Conservation (phyloP, 2,113 vertebrate species). For the Microtus pennsylvanicus region DNA sequence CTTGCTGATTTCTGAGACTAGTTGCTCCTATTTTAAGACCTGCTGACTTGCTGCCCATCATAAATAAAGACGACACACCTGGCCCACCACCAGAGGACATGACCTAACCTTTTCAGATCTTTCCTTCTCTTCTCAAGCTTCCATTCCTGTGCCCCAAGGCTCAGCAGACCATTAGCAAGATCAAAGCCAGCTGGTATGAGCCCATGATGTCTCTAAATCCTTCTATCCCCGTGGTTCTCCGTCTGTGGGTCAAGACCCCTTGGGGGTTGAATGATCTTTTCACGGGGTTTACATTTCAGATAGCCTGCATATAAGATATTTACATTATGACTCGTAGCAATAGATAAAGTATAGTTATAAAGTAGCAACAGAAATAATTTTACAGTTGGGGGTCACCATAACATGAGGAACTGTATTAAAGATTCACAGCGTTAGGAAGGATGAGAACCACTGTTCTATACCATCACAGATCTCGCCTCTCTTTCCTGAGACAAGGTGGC, state of each 20-base stretch:
- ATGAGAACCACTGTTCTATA: background rate
- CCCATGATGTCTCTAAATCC: conserved; percentile 28
- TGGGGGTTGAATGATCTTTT: background rate
- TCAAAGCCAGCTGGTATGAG: conserved; percentile 64
- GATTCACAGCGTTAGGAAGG: background rate
- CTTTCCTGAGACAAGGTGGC: background rate
- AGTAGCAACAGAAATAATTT: background rate
- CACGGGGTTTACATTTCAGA: background rate
- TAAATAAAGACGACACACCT: conserved; percentile 75
- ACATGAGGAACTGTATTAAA: background rate
- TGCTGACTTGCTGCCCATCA: conserved; percentile 25
- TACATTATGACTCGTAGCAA: background rate
- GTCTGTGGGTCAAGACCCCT: background rate
- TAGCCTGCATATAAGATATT: background rate
- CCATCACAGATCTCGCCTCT: background rate
- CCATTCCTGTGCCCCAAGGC: conserved; percentile 46
- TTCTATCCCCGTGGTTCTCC: background rate
- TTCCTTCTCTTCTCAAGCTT: conserved; percentile 61
- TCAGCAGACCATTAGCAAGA: conserved; percentile 63
- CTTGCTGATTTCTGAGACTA: conserved; percentile 66
- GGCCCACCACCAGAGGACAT: conserved; percentile 63
- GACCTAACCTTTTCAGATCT: conserved; percentile 58
- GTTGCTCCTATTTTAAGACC: conserved; percentile 73
- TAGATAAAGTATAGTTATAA: background rate
- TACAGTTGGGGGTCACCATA: background rate